A percentile compares a stretch with the other conserved stretches of the same genome.
phyloP scores from a whole-genome alignment of 2,113 vertebrate genomes.

The human region DNA sequence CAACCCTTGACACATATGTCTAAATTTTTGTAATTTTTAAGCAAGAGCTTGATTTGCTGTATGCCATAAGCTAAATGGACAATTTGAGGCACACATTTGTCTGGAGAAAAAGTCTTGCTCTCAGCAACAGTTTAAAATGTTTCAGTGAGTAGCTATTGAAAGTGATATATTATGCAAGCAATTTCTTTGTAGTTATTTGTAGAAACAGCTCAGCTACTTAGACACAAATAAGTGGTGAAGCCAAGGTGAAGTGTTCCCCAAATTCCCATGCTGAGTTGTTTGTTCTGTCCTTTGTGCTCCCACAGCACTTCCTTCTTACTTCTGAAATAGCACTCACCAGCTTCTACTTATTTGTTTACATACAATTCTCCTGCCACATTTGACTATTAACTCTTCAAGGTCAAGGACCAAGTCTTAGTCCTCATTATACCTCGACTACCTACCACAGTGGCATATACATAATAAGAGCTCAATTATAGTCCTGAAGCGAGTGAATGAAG shows the following conservation, averaged over 20 bases:
- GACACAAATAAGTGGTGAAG: slow-evolving; percentile 37
- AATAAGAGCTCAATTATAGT: not conserved
- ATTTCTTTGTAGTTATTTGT: not conserved
- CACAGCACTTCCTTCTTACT: not conserved
- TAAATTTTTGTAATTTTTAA: slow-evolving; percentile 47
- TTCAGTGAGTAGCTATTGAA: slow-evolving; percentile 41
- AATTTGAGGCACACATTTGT: slow-evolving; percentile 39
- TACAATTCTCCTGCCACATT: not conserved
- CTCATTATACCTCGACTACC: not conserved
- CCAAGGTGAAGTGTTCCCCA: slow-evolving; percentile 51
- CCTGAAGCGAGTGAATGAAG: not conserved
- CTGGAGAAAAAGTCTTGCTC: slow-evolving; percentile 48
- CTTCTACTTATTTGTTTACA: not conserved
- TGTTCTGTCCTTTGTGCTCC: slow-evolving; percentile 21
- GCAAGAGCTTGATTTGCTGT: not conserved
- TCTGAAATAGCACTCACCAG: not conserved
- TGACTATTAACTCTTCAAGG: not conserved
- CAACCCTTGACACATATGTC: not conserved
- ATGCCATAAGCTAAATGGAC: slow-evolving; percentile 19
- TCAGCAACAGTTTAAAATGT: slow-evolving; percentile 61
- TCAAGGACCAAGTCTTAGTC: not conserved
- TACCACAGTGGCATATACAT: not conserved
- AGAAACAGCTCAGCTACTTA: slow-evolving; percentile 51
- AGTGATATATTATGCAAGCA: slow-evolving; percentile 37
- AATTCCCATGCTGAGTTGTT: slow-evolving; percentile 41